Conservation (phyloP, 2,888 invertebrate genomes). For the Thalpophila matura region DNA sequence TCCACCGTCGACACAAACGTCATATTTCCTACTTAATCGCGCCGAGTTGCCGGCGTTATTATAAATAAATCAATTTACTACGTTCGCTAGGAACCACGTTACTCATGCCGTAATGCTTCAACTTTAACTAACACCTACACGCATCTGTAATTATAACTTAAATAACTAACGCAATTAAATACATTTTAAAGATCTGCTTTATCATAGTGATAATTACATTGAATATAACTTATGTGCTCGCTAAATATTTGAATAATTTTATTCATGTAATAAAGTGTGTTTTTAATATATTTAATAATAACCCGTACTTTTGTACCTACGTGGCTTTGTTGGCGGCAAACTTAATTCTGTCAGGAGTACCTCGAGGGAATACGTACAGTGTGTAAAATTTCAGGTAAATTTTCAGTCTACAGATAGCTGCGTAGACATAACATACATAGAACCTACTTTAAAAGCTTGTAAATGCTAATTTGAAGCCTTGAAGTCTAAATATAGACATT, state of each 20-base stretch:
- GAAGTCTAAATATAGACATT: neutral
- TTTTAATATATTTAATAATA: slow-evolving; percentile 15
- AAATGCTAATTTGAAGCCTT: slow-evolving; percentile 12
- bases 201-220: slow-evolving; percentile 43
- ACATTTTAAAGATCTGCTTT: slow-evolving; percentile 44
- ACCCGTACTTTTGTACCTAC: neutral
- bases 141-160: slow-evolving; percentile 59
- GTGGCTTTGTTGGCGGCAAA: slow-evolving; percentile 36
- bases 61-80: slow-evolving; percentile 85
- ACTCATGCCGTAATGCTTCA: slow-evolving; percentile 69
- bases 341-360: slow-evolving; percentile 40
- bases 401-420: slow-evolving; percentile 16
- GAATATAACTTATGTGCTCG: slow-evolving; percentile 23
- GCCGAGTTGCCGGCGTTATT: slow-evolving; percentile 81
- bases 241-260: slow-evolving; percentile 28
- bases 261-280: slow-evolving; percentile 3
- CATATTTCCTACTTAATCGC: slow-evolving; percentile 88
- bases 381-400: slow-evolving; percentile 42
- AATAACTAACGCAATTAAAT: slow-evolving; percentile 46
- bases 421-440: slow-evolving; percentile 4
- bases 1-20: slow-evolving; percentile 78
- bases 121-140: slow-evolving; percentile 64
- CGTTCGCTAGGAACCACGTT: slow-evolving; percentile 75
- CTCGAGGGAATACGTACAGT: slow-evolving; percentile 42
- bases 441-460: slow-evolving; percentile 27